Conservation (phyloP, 1,140 invertebrate species). For the Oryzaephilus surinamensis region DNA sequence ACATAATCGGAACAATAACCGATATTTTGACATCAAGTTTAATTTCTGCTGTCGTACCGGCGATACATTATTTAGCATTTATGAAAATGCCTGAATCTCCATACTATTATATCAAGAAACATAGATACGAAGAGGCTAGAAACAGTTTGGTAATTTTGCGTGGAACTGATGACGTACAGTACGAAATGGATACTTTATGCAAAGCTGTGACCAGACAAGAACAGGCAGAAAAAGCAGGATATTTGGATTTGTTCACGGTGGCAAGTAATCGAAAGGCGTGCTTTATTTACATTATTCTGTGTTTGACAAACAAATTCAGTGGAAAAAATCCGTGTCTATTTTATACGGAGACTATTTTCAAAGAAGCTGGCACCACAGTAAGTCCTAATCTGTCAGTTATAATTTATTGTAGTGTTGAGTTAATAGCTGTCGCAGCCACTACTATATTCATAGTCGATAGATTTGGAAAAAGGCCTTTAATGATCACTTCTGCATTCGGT, state of each 20-base stretch:
- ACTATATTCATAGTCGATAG: constrained; percentile 55
- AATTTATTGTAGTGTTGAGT: constrained; percentile 47
- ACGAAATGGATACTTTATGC: constrained; percentile 67
- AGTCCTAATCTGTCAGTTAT: constrained; percentile 38
- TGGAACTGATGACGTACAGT: constrained; percentile 64
- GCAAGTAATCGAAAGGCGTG: constrained; percentile 39
- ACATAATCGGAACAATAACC: constrained; percentile 51
- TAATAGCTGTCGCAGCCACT: constrained; percentile 70
- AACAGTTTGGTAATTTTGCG: constrained; percentile 67
- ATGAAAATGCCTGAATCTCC: constrained; percentile 81
- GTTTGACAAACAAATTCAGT: constrained; percentile 52
- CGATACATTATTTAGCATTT: constrained; percentile 37
- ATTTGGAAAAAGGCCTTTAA: constrained; percentile 56
- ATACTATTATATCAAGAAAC: constrained; percentile 72
- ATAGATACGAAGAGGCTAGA: constrained; percentile 56
- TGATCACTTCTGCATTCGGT: constrained; percentile 48
- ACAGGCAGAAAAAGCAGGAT: constrained; percentile 23
- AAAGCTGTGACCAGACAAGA: constrained; percentile 31
- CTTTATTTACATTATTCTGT: constrained; percentile 41
- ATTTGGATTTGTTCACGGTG: constrained; percentile 40
- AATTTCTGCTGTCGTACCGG: constrained; percentile 40
- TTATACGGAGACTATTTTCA: constrained; percentile 49
- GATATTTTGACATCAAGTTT: constrained; percentile 41
- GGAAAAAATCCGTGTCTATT: constrained; percentile 55
- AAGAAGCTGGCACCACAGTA: constrained; percentile 36